Conservation (phyloP, 2,113 vertebrate species). For the Myotis yumanensis region DNA sequence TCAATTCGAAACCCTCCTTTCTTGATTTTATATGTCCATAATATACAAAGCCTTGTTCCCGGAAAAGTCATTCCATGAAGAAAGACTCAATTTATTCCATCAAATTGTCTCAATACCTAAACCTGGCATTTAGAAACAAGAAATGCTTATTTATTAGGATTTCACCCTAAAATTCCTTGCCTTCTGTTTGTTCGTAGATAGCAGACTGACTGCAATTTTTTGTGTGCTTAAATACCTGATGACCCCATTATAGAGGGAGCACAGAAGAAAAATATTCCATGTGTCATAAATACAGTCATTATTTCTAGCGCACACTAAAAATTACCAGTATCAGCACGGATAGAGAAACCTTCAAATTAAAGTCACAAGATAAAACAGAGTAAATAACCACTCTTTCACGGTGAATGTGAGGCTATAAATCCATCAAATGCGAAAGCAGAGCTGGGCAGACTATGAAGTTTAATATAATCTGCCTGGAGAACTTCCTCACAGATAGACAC, state of each 20-base stretch:
- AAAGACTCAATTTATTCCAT: slow-evolving; percentile 2
- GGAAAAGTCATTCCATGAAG: background rate
- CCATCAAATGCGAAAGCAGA: slow-evolving; percentile 68
- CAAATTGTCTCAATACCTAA: background rate
- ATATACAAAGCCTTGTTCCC: background rate
- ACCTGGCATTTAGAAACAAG: background rate
- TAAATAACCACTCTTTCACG: slow-evolving; percentile 71
- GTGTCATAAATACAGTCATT: slow-evolving; percentile 79
- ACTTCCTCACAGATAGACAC: slow-evolving; percentile 69
- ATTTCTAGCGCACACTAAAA: slow-evolving; percentile 77
- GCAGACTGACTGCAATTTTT: slow-evolving; percentile 59
- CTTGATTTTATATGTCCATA: background rate
- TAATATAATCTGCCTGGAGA: slow-evolving; percentile 71
- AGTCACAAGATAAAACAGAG: slow-evolving; percentile 71
- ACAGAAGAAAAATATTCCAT: slow-evolving; percentile 60
- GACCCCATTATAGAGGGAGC: slow-evolving; percentile 75
- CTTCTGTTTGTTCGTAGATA: slow-evolving; percentile 67
- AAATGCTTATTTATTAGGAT: slow-evolving; percentile 47
- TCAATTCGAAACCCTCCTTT: slow-evolving; percentile 34
- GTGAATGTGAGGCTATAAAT: slow-evolving; percentile 66
- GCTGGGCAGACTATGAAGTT: slow-evolving; percentile 60
- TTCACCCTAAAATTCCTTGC: slow-evolving; percentile 69
- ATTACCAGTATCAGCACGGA: slow-evolving; percentile 75
- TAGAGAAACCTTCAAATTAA: slow-evolving; percentile 80
- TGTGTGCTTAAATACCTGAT: slow-evolving; percentile 67